A percentile compares a stretch with the other conserved stretches of the same genome.
Conservation (phyloP, 2,113 vertebrate species). For the Myodes glareolus region DNA sequence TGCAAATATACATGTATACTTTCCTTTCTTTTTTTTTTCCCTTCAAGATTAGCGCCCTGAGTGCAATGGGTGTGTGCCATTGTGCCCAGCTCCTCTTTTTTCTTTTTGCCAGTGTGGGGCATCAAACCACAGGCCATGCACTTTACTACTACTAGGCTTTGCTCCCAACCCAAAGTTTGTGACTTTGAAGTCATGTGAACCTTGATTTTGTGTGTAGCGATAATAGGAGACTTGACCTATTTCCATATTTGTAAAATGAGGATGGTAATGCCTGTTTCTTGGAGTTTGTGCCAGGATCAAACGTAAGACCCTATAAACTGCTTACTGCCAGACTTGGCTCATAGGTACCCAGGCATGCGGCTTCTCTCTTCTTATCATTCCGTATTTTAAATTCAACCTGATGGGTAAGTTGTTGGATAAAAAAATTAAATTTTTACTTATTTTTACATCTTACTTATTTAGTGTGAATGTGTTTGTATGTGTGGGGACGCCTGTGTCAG, state of each 20-base stretch:
- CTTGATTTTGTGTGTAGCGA: slow-evolving; percentile 6
- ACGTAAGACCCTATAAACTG: not conserved
- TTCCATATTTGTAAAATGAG: slow-evolving; percentile 20
- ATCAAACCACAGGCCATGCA: not conserved
- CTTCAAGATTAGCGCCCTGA: not conserved
- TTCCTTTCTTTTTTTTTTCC: not conserved
- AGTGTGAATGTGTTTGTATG: not conserved
- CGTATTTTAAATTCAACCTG: slow-evolving; percentile 17
- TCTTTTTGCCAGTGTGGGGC: not conserved
- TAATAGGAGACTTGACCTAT: slow-evolving; percentile 8
- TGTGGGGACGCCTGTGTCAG: not conserved
- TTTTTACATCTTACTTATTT: not conserved
- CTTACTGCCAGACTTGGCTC: not conserved
- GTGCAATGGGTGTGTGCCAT: not conserved
- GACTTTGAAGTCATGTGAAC: slow-evolving; percentile 19
- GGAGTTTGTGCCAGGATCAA: not conserved
- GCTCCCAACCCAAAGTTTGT: not conserved
- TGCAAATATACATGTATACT: not conserved
- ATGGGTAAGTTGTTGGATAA: not conserved
- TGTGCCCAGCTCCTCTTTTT: not conserved
- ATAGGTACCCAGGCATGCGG: not conserved
- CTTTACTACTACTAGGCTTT: not conserved
- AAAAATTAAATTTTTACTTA: not conserved
- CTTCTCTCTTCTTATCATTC: not conserved
- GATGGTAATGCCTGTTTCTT: not conserved